Conservation (phyloP, 2,888 invertebrate genomes). For the Leptinotarsa rubiginosa region DNA sequence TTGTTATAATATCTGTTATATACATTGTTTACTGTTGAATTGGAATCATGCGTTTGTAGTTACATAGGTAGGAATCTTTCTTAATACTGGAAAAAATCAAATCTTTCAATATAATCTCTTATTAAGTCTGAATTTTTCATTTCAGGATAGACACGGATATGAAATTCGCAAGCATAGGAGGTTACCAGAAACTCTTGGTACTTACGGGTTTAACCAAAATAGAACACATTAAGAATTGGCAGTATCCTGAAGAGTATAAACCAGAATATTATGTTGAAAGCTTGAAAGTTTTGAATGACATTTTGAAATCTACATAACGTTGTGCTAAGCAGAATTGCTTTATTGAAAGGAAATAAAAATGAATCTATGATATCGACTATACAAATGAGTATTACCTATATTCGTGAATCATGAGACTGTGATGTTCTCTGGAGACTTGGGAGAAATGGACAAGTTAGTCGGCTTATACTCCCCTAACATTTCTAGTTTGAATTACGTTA, state of each 20-base stretch:
- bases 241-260: slow-evolving; percentile 66
- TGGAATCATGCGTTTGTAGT: too few relatives aligned
- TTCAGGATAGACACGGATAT: slow-evolving; percentile 62
- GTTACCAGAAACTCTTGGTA: slow-evolving; percentile 80
- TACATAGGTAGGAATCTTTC: too few relatives aligned
- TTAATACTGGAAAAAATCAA: too few relatives aligned
- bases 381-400: too few relatives aligned
- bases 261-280: slow-evolving; percentile 68
- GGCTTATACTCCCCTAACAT: too few relatives aligned
- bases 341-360: background rate
- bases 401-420: too few relatives aligned
- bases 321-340: background rate
- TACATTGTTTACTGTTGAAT: too few relatives aligned
- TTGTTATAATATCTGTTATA: too few relatives aligned
- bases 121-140: background rate
- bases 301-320: slow-evolving; percentile 18
- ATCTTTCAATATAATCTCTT: too few relatives aligned
- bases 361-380: background rate
- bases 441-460: too few relatives aligned
- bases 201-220: slow-evolving; percentile 70
- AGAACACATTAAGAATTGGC: slow-evolving; percentile 51
- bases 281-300: slow-evolving; percentile 48
- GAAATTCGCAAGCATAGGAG: slow-evolving; percentile 76
- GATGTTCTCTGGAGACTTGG: too few relatives aligned
- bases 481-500: too few relatives aligned